Evolutionary conservation across 2,113 vertebrate genomes (phyloP).

Genomic region (Microtus richardsoni): DNA sequence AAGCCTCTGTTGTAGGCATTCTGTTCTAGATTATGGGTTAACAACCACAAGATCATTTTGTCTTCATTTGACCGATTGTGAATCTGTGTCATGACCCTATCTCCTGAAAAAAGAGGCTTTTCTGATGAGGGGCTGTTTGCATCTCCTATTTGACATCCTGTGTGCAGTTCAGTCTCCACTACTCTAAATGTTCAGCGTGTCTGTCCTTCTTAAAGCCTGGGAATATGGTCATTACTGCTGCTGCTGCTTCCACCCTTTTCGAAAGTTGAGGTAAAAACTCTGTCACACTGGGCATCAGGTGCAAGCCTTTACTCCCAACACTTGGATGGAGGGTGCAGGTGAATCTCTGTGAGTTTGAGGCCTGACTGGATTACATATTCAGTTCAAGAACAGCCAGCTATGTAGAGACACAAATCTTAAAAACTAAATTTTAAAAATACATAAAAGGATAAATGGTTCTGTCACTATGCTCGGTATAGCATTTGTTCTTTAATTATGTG

Average conservation of each 20-base stretch:
- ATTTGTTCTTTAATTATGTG: neutral
- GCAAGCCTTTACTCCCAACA: neutral
- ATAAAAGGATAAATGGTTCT: neutral
- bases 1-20: neutral
- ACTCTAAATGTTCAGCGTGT: neutral
- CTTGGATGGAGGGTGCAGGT: too few species aligned
- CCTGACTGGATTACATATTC: neutral
- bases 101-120: neutral
- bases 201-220: neutral
- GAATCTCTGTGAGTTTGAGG: neutral
- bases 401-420: neutral
- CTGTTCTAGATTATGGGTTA: neutral
- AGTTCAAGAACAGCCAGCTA: neutral
- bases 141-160: neutral
- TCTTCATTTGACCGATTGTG: neutral
- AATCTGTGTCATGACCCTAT: neutral
- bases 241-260: neutral
- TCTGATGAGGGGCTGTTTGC: neutral
- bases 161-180: neutral
- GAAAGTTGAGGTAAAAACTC: neutral
- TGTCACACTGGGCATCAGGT: neutral
- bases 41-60: neutral
- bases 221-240: neutral
- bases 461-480: neutral
- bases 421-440: neutral